A percentile compares a stretch with the other conserved stretches of the same genome.
These are phyloP conservation scores for Muntiacus reevesi DNA, from an alignment of 2,113 vertebrate species.

Conservation along the genomic window DNA sequence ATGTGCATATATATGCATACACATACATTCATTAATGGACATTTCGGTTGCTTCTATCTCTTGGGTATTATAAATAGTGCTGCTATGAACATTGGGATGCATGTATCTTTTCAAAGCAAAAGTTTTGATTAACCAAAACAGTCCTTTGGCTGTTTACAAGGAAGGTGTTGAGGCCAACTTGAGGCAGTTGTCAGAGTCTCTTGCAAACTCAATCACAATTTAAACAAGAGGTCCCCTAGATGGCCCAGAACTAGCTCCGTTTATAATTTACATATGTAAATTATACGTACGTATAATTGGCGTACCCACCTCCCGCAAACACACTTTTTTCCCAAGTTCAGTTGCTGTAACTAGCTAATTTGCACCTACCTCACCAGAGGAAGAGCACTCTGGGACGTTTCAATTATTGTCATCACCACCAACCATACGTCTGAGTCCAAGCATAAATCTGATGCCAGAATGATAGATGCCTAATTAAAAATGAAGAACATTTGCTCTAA, in stretches of 20 bases:
- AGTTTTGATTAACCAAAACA: background rate
- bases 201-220: background rate
- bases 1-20: background rate
- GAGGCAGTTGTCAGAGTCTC: background rate
- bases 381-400: background rate
- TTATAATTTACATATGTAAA: background rate
- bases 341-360: constrained; percentile 39
- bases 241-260: background rate
- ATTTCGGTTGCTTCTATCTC: background rate
- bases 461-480: background rate
- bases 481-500: background rate
- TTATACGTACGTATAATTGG: background rate
- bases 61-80: background rate
- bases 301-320: background rate
- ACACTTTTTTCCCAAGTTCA: constrained; percentile 4
- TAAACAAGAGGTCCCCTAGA: background rate
- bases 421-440: background rate
- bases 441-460: background rate
- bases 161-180: background rate
- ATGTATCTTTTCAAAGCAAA: background rate
- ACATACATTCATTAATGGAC: background rate
- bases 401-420: background rate
- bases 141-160: background rate
- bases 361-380: background rate
- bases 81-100: background rate